Evolutionary conservation across 92 coral and sea anemone species (phyloP).

Genomic region (Palythoa caribaeorum): DNA sequence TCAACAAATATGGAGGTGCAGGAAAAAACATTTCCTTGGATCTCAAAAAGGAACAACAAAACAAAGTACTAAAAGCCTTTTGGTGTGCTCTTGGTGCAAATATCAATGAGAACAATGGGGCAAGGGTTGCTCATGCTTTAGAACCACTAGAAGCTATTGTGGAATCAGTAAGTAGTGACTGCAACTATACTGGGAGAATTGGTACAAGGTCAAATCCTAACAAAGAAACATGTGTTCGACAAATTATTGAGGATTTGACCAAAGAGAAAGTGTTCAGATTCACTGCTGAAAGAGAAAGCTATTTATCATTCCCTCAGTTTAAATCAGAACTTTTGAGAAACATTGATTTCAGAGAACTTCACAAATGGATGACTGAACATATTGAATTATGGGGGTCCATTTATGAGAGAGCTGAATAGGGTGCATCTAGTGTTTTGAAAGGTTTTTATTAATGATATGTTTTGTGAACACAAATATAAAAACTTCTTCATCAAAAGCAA

Average conservation of each 20-base stretch:
- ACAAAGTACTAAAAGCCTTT: constrained; percentile 28
- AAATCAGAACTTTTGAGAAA: constrained; percentile 42
- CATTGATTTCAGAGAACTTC: constrained; percentile 52
- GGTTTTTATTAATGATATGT: neutral
- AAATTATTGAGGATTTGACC: constrained; percentile 33
- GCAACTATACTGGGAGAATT: constrained; percentile 13
- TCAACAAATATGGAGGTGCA: constrained; percentile 63
- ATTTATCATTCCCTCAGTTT: constrained; percentile 46
- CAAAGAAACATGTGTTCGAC: constrained; percentile 49
- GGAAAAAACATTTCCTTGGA: constrained; percentile 63
- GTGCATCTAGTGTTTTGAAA: neutral
- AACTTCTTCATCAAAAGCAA: no score
- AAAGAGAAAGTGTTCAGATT: constrained; percentile 43
- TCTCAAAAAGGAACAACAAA: no score
- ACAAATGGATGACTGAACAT: constrained; percentile 58
- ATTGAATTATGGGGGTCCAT: constrained; percentile 57
- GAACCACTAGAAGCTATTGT: constrained; percentile 55
- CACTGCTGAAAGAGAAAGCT: constrained; percentile 60
- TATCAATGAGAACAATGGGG: constrained; percentile 56
- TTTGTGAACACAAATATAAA: no score
- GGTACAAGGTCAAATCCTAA: constrained; percentile 46
- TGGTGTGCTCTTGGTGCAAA: constrained; percentile 66
- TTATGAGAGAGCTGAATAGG: constrained; percentile 42
- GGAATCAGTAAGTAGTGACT: constrained; percentile 49
- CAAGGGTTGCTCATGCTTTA: constrained; percentile 51